Evolutionary conservation across 2,113 vertebrate genomes (phyloP).

Genomic region (Ursus arctos): DNA sequence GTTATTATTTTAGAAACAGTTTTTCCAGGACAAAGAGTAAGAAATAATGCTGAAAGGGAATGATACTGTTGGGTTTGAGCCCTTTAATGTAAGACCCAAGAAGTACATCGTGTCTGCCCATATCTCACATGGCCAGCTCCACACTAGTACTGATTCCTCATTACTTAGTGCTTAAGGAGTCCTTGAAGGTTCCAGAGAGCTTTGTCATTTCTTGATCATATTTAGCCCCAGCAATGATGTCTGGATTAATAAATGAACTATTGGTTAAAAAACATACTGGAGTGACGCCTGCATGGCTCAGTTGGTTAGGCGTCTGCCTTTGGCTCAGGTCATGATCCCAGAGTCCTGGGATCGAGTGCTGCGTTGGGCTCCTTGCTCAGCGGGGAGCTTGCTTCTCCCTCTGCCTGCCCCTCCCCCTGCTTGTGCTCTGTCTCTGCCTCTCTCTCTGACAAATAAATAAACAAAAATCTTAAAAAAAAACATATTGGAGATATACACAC

Average conservation of each 20-base stretch:
- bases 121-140: neutral
- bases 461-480: neutral
- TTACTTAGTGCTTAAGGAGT: neutral
- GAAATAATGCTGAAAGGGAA: neutral
- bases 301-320: too few relatives aligned
- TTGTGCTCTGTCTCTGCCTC: too few relatives aligned
- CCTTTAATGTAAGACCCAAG: neutral
- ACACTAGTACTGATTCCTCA: neutral
- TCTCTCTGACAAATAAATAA: too few relatives aligned
- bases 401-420: too few relatives aligned
- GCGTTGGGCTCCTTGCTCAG: too few relatives aligned
- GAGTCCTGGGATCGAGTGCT: too few relatives aligned
- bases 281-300: too few relatives aligned
- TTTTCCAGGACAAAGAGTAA: neutral
- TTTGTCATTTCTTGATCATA: neutral
- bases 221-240: neutral
- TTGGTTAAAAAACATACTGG: neutral
- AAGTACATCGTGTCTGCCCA: neutral
- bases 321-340: too few relatives aligned
- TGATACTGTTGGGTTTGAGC: neutral
- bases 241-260: neutral
- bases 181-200: neutral
- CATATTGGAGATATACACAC: neutral
- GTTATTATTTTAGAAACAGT: neutral
- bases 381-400: too few relatives aligned